phyloP scores from a whole-genome alignment of 2,888 invertebrate genomes.

The Tetranychus piercei region DNA sequence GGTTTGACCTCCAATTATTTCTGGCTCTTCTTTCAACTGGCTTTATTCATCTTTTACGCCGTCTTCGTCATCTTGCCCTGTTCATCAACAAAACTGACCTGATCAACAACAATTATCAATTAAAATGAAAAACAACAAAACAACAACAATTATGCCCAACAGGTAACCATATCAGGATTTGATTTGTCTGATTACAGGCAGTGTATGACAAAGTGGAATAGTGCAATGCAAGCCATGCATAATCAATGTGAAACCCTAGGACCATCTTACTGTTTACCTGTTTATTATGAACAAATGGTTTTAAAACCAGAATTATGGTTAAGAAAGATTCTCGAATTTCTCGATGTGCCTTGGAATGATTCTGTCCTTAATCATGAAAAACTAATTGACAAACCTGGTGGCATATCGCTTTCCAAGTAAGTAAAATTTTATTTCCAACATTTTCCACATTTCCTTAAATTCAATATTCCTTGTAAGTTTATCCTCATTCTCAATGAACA shows the following conservation, averaged over 20 bases:
- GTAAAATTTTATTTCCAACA: not conserved
- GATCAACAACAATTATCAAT: not conserved
- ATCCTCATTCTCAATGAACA: not conserved
- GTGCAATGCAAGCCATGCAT: constrained; percentile 82
- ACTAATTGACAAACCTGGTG: constrained; percentile 83
- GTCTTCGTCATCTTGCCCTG: too few species aligned
- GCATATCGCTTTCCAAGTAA: constrained; percentile 82
- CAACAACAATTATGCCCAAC: constrained; percentile 20
- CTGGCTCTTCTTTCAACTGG: too few species aligned
- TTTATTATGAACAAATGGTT: constrained; percentile 92
- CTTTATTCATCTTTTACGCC: too few species aligned
- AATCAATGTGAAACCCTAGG: constrained; percentile 64
- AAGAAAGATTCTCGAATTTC: constrained; percentile 64
- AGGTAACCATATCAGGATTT: constrained; percentile 72
- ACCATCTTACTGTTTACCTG: constrained; percentile 48
- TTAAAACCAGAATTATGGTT: constrained; percentile 76
- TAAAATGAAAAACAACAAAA: not conserved
- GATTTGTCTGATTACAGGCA: constrained; percentile 80
- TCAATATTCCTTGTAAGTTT: not conserved
- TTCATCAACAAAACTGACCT: too few species aligned
- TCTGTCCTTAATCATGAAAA: constrained; percentile 92
- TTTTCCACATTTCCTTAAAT: not conserved
- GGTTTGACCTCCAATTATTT: too few species aligned
- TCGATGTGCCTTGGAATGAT: constrained; percentile 83
- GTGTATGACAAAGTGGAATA: constrained; percentile 91